Evolutionary conservation across 2,888 invertebrate genomes (phyloP).

Genomic region (Frankliniella intonsa): DNA sequence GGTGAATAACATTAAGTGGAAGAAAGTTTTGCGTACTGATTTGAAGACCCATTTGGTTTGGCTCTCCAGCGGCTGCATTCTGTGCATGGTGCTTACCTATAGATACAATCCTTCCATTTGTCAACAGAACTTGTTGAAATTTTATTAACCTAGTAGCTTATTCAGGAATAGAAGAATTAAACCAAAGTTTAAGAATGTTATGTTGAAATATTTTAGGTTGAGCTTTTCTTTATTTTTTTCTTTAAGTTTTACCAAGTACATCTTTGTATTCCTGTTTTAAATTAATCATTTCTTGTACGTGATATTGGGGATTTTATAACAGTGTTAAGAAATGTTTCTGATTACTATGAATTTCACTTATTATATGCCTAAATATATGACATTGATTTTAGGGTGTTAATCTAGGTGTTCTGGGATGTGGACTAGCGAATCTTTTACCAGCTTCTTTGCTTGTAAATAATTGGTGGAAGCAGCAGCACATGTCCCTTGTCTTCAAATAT

Average conservation of each 20-base stretch:
- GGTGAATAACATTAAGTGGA: too few species aligned
- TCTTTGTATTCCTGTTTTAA: constrained; percentile 12
- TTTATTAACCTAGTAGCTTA: background rate
- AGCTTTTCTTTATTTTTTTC: background rate
- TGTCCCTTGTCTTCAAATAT: background rate
- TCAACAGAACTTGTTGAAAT: constrained; percentile 10
- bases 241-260: background rate
- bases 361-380: constrained; percentile 16
- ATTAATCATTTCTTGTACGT: constrained; percentile 19
- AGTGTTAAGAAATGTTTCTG: background rate
- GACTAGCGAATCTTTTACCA: background rate
- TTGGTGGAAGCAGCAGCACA: constrained; percentile 10
- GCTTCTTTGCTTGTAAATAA: constrained; percentile 11
- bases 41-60: background rate
- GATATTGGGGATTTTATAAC: constrained; percentile 16
- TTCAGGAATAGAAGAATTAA: constrained; percentile 21
- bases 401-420: background rate
- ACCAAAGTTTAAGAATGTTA: constrained; percentile 25
- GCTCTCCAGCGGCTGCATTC: background rate
- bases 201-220: constrained; percentile 23
- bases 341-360: constrained; percentile 7
- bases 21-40: too few species aligned
- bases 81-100: constrained; percentile 9
- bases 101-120: background rate
- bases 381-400: background rate